Base-by-base conservation (phyloP, 2,113 vertebrate species). In the Nansenia antarctica region DNA sequence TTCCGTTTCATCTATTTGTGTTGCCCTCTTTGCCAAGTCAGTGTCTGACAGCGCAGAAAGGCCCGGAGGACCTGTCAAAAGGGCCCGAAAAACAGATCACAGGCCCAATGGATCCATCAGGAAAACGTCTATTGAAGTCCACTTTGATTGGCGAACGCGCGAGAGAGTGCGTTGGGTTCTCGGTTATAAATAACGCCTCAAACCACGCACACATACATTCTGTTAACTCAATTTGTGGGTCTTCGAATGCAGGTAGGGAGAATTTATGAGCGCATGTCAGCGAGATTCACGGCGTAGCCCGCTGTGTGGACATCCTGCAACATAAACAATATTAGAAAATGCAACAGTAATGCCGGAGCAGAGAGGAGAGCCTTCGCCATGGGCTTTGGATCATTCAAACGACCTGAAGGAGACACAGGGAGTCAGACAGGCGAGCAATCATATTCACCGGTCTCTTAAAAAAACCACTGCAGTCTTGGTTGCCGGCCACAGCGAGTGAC, bases 351-450 rank as follows among this genome's bases (percentile, higher is more conserved):
- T 22, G 35, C 1, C 9, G 4, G 27, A 3, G 24, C 31, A 35
- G 30, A 54, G 30, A 15, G 37, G 27, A 27, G 12, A 18, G 32
- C 61, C 79, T 22, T 66, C 54, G 63, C 58, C 58, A 30, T 55
- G n/a, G n/a, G 69, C 61, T 30, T 73, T 74, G 72, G 62, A 53
- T 83, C 75, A 69, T 42, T 83, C 66, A 55, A 79, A 76, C 70
- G 79, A 75, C 67, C 74, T 69, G 68, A 14, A 78, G 63, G 69
- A 52, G 67, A 27, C 30, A 27, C 5, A 31, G 14, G 14, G 22
- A 47, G 54, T 14, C 9, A 55, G 20, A 22, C 11, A 30, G 20
- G 15, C 9, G 14, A 35, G 52, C 39, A 83, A 83, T 78, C n/a
- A n/a, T n/a, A 83, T 78, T 58, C 72, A 62, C 65, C 72, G 65